These are phyloP conservation scores for Zeuzera pyrina DNA, from an alignment of 2,888 invertebrate genomes.

Conservation along the genomic window DNA sequence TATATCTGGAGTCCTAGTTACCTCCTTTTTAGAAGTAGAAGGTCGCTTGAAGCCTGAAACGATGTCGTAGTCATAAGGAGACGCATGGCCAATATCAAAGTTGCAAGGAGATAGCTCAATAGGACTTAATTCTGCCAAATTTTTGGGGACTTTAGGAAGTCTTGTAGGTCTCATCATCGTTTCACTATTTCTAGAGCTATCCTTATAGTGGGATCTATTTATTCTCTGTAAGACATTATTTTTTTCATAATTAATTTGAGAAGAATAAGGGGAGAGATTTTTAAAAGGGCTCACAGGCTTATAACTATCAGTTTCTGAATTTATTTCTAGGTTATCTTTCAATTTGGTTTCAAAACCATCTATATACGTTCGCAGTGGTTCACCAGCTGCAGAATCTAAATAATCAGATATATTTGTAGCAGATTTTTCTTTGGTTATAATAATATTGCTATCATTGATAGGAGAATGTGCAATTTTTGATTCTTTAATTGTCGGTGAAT, in stretches of 20 bases:
- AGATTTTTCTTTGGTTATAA: slow-evolving; percentile 20
- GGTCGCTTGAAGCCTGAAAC: slow-evolving; percentile 36
- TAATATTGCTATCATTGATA: slow-evolving; percentile 12
- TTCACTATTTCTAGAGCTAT: slow-evolving; percentile 25
- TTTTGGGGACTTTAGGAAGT: slow-evolving; percentile 27
- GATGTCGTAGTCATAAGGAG: slow-evolving; percentile 37
- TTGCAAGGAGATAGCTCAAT: slow-evolving; percentile 50
- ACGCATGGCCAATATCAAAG: slow-evolving; percentile 26
- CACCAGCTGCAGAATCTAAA: slow-evolving; percentile 53
- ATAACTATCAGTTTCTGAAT: slow-evolving; percentile 22
- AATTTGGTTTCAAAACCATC: slow-evolving; percentile 59
- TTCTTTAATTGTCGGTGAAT: slow-evolving; percentile 21
- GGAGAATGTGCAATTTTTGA: slow-evolving; percentile 13
- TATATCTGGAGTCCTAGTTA: slow-evolving; percentile 51
- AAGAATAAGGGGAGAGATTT: slow-evolving; percentile 21
- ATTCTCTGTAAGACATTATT: slow-evolving; percentile 34
- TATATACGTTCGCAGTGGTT: slow-evolving; percentile 54
- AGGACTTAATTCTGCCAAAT: slow-evolving; percentile 46
- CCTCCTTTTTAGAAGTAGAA: slow-evolving; percentile 24
- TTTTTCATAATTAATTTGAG: slow-evolving; percentile 24
- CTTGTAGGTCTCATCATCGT: slow-evolving; percentile 27
- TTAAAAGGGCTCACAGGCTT: slow-evolving; percentile 17
- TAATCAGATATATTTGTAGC: slow-evolving; percentile 50
- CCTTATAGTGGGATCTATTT: slow-evolving; percentile 29
- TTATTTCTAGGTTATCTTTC: slow-evolving; percentile 29